A percentile compares a stretch with the other conserved stretches of the same genome.
These are phyloP conservation scores for Ophiodon elongatus DNA, from an alignment of 2,113 vertebrate genomes.

Conservation along the genomic window DNA sequence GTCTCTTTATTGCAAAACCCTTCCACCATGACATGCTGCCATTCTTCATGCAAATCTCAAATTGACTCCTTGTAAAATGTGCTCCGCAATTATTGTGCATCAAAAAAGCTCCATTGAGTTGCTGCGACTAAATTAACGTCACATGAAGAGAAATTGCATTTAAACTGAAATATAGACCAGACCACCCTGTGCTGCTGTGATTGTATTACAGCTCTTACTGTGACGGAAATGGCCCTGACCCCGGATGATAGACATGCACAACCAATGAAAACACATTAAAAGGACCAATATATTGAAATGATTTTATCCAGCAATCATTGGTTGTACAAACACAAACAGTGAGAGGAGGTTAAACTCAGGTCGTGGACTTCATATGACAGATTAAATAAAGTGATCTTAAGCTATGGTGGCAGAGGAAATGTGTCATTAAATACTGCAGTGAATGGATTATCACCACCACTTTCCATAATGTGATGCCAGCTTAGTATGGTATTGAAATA, in stretches of 20 bases:
- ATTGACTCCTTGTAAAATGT: conserved; percentile 81
- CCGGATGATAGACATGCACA: conserved; percentile 15
- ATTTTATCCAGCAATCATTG: conserved; percentile 32
- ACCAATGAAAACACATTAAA: conserved; percentile 25
- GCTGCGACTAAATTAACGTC: conserved; percentile 62
- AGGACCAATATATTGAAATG: conserved; percentile 5
- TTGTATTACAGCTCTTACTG: conserved; percentile 18
- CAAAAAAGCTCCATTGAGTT: conserved; percentile 55
- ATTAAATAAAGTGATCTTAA: conserved; percentile 43
- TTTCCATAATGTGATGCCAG: conserved; percentile 5
- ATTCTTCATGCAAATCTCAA: conserved; percentile 76
- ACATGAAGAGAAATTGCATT: conserved; percentile 59
- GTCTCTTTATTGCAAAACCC: conserved; percentile 70
- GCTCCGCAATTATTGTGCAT: conserved; percentile 74
- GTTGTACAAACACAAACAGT: conserved; percentile 42
- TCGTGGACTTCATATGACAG: conserved; percentile 34
- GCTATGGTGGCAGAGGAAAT: not conserved
- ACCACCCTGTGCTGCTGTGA: conserved; percentile 17
- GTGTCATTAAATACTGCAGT: conserved; percentile 9
- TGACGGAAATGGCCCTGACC: conserved; percentile 7
- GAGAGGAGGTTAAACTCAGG: conserved; percentile 44
- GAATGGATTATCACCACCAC: conserved; percentile 25
- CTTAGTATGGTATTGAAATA: conserved; percentile 18
- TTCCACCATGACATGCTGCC: conserved; percentile 66
- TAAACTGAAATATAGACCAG: conserved; percentile 29